A percentile compares a stretch with the other conserved stretches of the same genome.
These are phyloP conservation scores for Netelia virgata DNA, from an alignment of 2,888 invertebrate genomes.

Conservation along the genomic window DNA sequence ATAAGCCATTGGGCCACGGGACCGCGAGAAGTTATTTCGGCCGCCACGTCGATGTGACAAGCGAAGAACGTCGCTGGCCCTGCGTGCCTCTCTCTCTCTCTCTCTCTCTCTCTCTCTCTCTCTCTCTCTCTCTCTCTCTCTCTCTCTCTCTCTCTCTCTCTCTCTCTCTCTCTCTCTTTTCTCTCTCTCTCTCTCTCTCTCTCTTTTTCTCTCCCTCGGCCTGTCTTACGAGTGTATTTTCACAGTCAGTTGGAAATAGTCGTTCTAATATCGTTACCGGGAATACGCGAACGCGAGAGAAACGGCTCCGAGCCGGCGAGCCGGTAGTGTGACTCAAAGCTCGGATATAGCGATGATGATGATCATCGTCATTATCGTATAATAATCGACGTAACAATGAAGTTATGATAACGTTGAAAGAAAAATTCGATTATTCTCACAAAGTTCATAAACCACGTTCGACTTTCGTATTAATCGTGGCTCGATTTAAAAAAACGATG, in stretches of 20 bases:
- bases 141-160: slow-evolving; percentile 21
- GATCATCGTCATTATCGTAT: slow-evolving; percentile 9
- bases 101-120: slow-evolving; percentile 2
- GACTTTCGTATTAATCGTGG: too few species aligned
- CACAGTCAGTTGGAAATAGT: slow-evolving; percentile 83
- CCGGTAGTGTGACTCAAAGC: slow-evolving; percentile 60
- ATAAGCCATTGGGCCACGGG: slow-evolving; percentile 24
- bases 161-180: slow-evolving; percentile 8
- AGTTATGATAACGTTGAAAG: slow-evolving; percentile 13
- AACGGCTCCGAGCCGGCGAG: slow-evolving; percentile 23
- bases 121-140: slow-evolving; percentile 17
- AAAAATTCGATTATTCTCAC: not conserved
- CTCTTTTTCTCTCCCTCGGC: not conserved
- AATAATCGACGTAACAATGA: slow-evolving; percentile 20
- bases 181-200: too few species aligned
- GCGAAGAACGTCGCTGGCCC: slow-evolving; percentile 64
- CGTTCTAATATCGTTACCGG: slow-evolving; percentile 79
- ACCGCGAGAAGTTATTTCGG: slow-evolving; percentile 71
- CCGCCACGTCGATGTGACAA: slow-evolving; percentile 72
- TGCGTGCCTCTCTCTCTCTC: slow-evolving; percentile 37
- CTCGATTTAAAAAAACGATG: not conserved
- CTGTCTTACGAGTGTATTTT: slow-evolving; percentile 78
- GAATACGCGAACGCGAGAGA: slow-evolving; percentile 52
- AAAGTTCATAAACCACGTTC: too few species aligned
- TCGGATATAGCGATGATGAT: slow-evolving; percentile 59